Conservation (phyloP, 2,113 vertebrate genomes). For the Erythrolamprus reginae region DNA sequence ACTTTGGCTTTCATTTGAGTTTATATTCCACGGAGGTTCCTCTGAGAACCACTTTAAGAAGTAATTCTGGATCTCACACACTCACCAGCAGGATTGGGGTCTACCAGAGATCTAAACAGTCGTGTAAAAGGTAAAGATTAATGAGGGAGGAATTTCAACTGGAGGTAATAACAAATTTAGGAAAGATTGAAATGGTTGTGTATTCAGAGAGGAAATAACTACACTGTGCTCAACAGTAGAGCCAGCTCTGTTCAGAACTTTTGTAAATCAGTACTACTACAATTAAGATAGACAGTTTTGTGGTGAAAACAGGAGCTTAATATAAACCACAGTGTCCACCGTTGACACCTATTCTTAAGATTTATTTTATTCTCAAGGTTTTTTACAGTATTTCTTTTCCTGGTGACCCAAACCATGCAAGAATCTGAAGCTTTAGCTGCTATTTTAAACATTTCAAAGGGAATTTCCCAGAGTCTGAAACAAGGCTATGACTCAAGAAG, state of each 20-base stretch:
- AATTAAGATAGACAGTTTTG: no score
- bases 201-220: not conserved
- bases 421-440: not conserved
- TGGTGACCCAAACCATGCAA: not conserved
- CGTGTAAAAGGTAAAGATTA: not conserved
- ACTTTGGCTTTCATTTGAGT: not conserved
- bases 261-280: not conserved
- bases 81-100: slow-evolving; percentile 1
- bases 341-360: not conserved
- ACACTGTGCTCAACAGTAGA: not conserved
- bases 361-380: no score
- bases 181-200: not conserved
- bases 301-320: not conserved
- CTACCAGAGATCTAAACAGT: not conserved
- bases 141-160: not conserved
- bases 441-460: not conserved
- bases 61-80: not conserved
- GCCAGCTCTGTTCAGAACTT: not conserved
- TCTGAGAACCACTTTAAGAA: not conserved
- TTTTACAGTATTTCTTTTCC: not conserved
- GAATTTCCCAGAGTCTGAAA: not conserved
- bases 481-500: not conserved
- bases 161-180: not conserved
- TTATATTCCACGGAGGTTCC: not conserved
- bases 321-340: not conserved